Evolutionary conservation across 2,797 vertebrate genomes (phyloP), one percentile per base, ranked within the genome.

Genomic region (Aulostomus chinensis): DNA sequence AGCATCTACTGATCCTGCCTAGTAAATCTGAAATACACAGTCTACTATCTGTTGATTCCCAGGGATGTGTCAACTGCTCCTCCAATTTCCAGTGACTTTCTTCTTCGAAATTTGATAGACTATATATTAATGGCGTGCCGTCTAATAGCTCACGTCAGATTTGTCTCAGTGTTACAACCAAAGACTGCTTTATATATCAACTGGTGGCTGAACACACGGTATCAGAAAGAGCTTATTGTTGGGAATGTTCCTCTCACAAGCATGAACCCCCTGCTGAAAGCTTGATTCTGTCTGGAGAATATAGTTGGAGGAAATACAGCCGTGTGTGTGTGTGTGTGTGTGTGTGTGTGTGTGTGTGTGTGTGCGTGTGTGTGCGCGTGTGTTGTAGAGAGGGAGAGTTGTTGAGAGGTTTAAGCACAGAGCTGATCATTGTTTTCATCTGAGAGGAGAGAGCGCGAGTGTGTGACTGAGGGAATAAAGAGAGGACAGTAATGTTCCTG

Each of bases 191-290:
- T 81, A 68, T 78, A 14, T 9, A 8, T 26, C 46, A 28, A 65
- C 60, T n/a, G 17, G 38, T 21, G 49, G 51, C 56, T 56, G 39
- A 37, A 74, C 81, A 67, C 58, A 34, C 56, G 56, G 36, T 36
- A 58, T 60, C 24, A 83, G 67, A 88, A 88, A 82, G 83, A 73
- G 64, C 53, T 81, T 71, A 82, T 87, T 89, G 86, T 88, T 64
- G 51, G 56, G 58, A 41, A 47, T 47, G 72, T 78, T 70, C 54
- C 72, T 56, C 66, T 67, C 42, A 7, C 58, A 42, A 37, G 69
- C n/a, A n/a, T n/a, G n/a, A n/a, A n/a, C n/a, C n/a, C 54, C 39
- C 55, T 33, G 37, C 68, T 61, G 68, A 30, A 69, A 69, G 81
- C 58, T 43, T 73, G 21, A 64, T 79, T 79, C 76, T 78, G 81